A percentile compares a stretch with the other conserved stretches of the same genome.
Evolutionary conservation across 2,113 vertebrate species (phyloP).

Genomic region (Garra rufa): DNA sequence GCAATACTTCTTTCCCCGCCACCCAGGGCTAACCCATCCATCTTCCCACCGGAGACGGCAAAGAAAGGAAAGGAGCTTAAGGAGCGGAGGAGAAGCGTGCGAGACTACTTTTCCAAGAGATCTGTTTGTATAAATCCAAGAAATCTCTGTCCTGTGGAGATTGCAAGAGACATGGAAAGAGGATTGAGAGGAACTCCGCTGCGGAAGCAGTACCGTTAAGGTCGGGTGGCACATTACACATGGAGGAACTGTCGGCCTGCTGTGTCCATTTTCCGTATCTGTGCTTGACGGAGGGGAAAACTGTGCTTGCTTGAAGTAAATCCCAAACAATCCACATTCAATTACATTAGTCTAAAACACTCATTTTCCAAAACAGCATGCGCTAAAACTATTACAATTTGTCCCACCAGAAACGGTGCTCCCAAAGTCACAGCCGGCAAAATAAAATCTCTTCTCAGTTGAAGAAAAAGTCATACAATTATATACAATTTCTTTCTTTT

Average conservation of each 20-base stretch:
- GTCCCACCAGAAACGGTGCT: not conserved
- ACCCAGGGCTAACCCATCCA: constrained; percentile 66
- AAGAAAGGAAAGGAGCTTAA: constrained; percentile 37
- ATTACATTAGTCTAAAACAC: constrained; percentile 14
- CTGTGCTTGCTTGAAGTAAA: constrained; percentile 24
- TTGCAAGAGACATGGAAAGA: constrained; percentile 20
- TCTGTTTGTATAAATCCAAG: constrained; percentile 25
- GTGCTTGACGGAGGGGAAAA: not conserved
- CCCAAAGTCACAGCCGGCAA: not conserved
- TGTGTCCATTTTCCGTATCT: constrained; percentile 25
- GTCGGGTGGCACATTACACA: constrained; percentile 21
- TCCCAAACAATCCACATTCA: constrained; percentile 17
- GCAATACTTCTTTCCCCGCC: constrained; percentile 55
- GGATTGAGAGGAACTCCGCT: constrained; percentile 18
- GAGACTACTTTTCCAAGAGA: not conserved
- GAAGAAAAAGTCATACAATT: not conserved
- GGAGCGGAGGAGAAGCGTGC: not conserved
- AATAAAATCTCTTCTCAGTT: not conserved
- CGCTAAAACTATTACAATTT: not conserved
- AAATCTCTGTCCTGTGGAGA: constrained; percentile 33
- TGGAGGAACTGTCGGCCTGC: constrained; percentile 3
- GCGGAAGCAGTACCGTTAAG: not conserved
- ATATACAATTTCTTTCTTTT: not conserved
- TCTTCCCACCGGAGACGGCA: constrained; percentile 54
- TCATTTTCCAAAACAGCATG: not conserved